phyloP scores from a whole-genome alignment of 2,888 invertebrate species.

The Ormyrus rosae region DNA sequence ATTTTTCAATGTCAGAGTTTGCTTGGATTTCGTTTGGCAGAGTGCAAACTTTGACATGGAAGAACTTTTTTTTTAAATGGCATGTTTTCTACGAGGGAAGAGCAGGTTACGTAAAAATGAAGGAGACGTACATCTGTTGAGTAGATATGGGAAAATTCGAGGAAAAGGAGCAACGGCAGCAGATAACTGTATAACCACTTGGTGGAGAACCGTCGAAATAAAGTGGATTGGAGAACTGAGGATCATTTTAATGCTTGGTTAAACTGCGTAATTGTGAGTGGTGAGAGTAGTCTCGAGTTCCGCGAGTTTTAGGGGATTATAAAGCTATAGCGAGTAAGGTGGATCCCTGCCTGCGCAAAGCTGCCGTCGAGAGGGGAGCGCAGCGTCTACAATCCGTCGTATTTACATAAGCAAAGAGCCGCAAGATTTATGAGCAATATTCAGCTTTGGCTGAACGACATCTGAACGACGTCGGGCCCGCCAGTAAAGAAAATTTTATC shows the following conservation, averaged over 20 bases:
- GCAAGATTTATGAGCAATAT: constrained; percentile 67
- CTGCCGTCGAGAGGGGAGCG: too few species aligned
- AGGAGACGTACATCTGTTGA: too few species aligned
- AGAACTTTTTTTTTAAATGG: too few species aligned
- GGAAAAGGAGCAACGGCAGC: not conserved
- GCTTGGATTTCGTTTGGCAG: too few species aligned
- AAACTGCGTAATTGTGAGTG: constrained; percentile 70
- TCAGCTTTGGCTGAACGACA: constrained; percentile 41
- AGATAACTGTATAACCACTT: not conserved
- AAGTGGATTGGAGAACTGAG: constrained; percentile 69
- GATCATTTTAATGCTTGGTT: constrained; percentile 70
- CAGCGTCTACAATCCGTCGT: constrained; percentile 53
- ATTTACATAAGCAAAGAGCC: constrained; percentile 68
- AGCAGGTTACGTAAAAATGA: not conserved
- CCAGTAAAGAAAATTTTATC: constrained; percentile 46
- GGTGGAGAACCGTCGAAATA: constrained; percentile 58
- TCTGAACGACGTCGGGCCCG: not conserved
- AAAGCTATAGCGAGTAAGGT: constrained; percentile 39
- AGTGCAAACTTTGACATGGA: too few species aligned
- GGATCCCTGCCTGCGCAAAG: not conserved
- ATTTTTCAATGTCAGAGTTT: too few species aligned
- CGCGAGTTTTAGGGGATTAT: constrained; percentile 49
- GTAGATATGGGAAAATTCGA: constrained; percentile 17
- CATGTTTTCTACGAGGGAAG: too few species aligned
- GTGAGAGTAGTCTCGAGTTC: constrained; percentile 47